Evolutionary conservation across 23 tunicate genomes (phyloP).

Genomic region (Trididemnum clinides): DNA sequence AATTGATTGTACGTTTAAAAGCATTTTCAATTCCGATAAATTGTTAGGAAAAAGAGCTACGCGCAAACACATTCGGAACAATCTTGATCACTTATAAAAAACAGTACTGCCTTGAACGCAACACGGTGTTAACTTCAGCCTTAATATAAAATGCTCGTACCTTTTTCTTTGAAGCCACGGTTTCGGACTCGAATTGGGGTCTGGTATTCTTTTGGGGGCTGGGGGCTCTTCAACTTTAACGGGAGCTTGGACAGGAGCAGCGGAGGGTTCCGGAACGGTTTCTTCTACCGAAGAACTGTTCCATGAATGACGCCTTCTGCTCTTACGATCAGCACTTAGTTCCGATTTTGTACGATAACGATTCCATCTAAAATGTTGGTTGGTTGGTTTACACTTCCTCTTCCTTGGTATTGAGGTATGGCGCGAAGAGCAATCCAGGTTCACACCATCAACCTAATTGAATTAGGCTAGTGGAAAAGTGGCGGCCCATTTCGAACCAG

Average conservation of each 20-base stretch:
- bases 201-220: not conserved
- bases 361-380: constrained; percentile 96
- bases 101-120: no score
- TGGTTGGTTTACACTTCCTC: no score
- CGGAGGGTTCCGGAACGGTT: not conserved
- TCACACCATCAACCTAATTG: no score
- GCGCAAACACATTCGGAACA: no score
- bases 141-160: not conserved
- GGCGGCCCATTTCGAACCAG: no score
- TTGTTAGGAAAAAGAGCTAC: no score
- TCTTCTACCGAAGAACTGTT: not conserved
- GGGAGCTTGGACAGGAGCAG: not conserved
- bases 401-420: no score
- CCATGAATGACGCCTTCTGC: constrained; percentile 63
- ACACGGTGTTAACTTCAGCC: not conserved
- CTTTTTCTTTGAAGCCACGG: constrained; percentile 69
- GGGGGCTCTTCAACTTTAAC: not conserved
- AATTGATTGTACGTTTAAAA: no score
- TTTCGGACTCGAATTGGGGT: constrained; percentile 71
- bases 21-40: no score
- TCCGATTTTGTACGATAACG: constrained; percentile 84
- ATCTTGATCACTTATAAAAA: no score
- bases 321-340: constrained; percentile 64
- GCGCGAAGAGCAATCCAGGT: no score
- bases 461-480: no score